Evolutionary conservation across 1,140 invertebrate genomes (phyloP).

Genomic region (Hyles euphorbiae): DNA sequence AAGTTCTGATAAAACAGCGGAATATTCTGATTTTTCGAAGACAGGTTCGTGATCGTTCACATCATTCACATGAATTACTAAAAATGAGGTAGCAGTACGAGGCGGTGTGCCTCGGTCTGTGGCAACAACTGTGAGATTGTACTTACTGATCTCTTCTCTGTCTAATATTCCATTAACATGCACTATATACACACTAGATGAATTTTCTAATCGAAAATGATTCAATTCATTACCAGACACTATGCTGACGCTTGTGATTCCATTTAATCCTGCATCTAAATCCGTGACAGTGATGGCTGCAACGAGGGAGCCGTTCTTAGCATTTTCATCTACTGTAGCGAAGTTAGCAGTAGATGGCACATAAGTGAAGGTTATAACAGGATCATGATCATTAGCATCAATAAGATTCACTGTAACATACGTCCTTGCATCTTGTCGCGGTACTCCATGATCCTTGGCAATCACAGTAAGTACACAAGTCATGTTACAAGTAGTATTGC

Average conservation of each 20-base stretch:
- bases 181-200: constrained; percentile 90
- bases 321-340: constrained; percentile 96
- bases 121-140: constrained; percentile 94
- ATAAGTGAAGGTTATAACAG: constrained; percentile 92
- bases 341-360: constrained; percentile 88
- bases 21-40: constrained; percentile 95
- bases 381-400: constrained; percentile 97
- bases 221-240: constrained; percentile 91
- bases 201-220: constrained; percentile 91
- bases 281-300: constrained; percentile 95
- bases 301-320: constrained; percentile 90
- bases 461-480: constrained; percentile 96
- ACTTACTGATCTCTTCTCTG: constrained; percentile 93
- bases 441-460: constrained; percentile 93
- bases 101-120: constrained; percentile 91
- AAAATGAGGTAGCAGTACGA: constrained; percentile 87
- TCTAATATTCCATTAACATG: constrained; percentile 94
- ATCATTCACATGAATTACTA: constrained; percentile 95
- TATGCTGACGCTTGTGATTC: constrained; percentile 89
- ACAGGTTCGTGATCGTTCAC: constrained; percentile 96
- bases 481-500: constrained; percentile 83
- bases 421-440: constrained; percentile 92
- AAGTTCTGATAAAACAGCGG: constrained; percentile 89
- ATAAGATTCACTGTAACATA: constrained; percentile 96
- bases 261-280: constrained; percentile 92